Conservation (phyloP, 1,140 invertebrate species). For the Drosophila parvula region DNA sequence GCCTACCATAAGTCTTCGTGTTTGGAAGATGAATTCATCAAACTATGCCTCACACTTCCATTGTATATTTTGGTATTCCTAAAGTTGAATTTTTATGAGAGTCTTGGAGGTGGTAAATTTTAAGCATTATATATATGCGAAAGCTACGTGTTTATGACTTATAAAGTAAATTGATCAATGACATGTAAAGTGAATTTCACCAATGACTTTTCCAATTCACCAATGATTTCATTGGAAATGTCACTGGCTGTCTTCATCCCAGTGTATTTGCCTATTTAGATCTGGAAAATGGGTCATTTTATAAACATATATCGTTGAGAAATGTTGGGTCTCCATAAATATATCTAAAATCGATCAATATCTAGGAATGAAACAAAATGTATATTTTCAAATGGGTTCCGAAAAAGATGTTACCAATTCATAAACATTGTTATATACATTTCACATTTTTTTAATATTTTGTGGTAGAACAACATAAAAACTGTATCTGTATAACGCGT, state of each 20-base stretch:
- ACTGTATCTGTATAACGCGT: not conserved
- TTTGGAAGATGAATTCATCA: not conserved
- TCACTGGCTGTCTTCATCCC: not conserved
- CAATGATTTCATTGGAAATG: not conserved
- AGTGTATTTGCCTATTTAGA: not conserved
- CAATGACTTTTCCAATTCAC: conserved; percentile 2
- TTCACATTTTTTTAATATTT: conserved; percentile 3
- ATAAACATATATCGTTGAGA: not conserved
- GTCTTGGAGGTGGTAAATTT: not conserved
- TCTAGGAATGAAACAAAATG: not conserved
- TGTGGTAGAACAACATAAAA: conserved; percentile 22
- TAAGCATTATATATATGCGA: not conserved
- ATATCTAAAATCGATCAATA: not conserved
- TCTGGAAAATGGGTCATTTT: not conserved
- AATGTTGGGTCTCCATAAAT: not conserved
- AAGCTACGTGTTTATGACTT: not conserved
- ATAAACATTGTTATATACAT: not conserved
- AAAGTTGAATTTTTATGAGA: not conserved
- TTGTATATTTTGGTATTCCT: not conserved
- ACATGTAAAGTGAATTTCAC: not conserved
- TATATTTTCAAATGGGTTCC: not conserved
- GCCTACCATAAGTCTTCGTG: not conserved
- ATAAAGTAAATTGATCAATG: not conserved
- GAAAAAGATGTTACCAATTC: not conserved
- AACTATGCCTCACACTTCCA: not conserved